These are phyloP conservation scores for Doris montereyensis DNA, from an alignment of 2,888 invertebrate species.

Conservation along the genomic window DNA sequence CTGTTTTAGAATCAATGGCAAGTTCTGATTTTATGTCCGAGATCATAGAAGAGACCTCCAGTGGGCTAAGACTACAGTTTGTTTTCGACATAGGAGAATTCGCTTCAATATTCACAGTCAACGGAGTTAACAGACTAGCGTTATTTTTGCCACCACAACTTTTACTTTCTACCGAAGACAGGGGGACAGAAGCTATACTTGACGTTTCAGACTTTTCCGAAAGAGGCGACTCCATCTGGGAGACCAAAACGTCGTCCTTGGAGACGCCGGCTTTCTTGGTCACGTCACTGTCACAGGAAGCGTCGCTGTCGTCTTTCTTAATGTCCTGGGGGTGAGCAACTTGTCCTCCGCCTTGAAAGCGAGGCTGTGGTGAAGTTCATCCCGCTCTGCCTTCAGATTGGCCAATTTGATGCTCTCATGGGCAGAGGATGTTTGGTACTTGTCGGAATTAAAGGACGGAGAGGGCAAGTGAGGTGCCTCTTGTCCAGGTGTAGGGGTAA, in stretches of 20 bases:
- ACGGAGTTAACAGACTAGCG: neutral
- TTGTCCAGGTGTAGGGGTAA: constrained; percentile 37
- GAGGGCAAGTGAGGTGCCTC: constrained; percentile 36
- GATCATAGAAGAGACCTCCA: neutral
- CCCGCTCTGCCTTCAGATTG: too few species aligned
- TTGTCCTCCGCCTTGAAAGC: neutral
- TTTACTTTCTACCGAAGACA: constrained; percentile 39
- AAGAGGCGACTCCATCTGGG: constrained; percentile 38
- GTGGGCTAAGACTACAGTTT: neutral
- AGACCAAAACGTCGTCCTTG: neutral
- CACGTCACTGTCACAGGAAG: neutral
- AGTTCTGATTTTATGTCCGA: neutral
- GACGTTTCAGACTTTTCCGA: constrained; percentile 40
- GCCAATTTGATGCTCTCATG: too few species aligned
- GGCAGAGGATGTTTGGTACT: constrained; percentile 28
- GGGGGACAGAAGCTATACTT: constrained; percentile 34
- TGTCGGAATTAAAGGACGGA: constrained; percentile 35
- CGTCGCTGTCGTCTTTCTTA: neutral
- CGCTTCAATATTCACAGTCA: neutral
- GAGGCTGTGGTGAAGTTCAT: too few species aligned
- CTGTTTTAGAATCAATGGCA: neutral
- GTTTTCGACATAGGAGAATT: too few species aligned
- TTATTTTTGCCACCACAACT: neutral
- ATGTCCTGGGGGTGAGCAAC: neutral
- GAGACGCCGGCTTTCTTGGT: neutral